Conservation (phyloP, 2,888 invertebrate genomes). For the Flexamia atlantica region DNA sequence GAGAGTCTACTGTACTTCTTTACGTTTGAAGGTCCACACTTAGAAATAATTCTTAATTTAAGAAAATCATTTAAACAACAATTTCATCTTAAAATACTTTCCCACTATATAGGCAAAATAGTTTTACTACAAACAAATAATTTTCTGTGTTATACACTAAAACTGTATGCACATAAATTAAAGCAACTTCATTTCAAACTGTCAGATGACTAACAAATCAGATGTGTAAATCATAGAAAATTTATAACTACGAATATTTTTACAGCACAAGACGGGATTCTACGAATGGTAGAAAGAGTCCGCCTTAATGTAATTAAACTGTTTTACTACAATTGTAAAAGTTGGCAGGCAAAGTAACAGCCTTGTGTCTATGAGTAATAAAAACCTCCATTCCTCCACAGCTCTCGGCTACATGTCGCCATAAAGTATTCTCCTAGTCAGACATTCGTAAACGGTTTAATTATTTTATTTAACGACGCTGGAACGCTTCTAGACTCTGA, state of each 20-base stretch:
- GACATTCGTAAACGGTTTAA: constrained; percentile 38
- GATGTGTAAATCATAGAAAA: too few relatives aligned
- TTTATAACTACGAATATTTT: background rate
- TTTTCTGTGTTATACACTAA: too few relatives aligned
- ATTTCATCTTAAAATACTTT: too few relatives aligned
- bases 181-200: too few relatives aligned
- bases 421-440: constrained; percentile 48
- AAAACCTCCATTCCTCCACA: constrained; percentile 31
- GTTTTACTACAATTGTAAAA: constrained; percentile 57
- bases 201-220: too few relatives aligned
- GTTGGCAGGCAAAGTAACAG: constrained; percentile 52
- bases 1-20: too few relatives aligned
- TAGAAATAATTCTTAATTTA: too few relatives aligned
- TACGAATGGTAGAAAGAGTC: background rate
- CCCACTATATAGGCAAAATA: too few relatives aligned
- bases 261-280: background rate
- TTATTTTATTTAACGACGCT: constrained; percentile 39
- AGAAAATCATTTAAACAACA: too few relatives aligned
- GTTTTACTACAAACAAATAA: too few relatives aligned
- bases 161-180: too few relatives aligned
- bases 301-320: constrained; percentile 51
- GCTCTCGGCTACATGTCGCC: constrained; percentile 19
- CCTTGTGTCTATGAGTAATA: constrained; percentile 36
- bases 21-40: too few relatives aligned
- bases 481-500: constrained; percentile 28